Evolutionary conservation across 2,888 invertebrate genomes (phyloP).

Genomic region (Vannuccia rotundouncinata): DNA sequence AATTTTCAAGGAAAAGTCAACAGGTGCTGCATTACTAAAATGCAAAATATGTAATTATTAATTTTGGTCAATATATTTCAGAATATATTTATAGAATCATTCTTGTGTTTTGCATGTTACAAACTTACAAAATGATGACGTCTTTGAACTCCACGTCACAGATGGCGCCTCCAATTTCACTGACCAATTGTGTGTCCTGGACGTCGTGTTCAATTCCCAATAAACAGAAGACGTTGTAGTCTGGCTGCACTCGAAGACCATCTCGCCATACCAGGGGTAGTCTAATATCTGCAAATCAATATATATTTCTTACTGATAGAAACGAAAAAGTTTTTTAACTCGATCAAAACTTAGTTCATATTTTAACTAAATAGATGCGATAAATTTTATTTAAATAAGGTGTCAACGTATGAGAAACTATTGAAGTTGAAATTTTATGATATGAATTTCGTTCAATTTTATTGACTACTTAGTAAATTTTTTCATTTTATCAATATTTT

Average conservation of each 20-base stretch:
- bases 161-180: neutral
- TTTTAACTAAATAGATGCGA: no score
- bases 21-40: neutral
- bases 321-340: no score
- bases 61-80: neutral
- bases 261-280: neutral
- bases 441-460: no score
- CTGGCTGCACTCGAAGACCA: neutral
- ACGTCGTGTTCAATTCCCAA: neutral
- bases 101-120: no score
- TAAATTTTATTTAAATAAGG: no score
- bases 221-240: neutral
- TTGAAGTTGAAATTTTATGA: no score
- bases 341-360: no score
- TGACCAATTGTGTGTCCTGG: neutral
- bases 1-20: no score
- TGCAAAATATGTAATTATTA: neutral
- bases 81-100: neutral
- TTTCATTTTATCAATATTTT: no score
- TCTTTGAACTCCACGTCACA: neutral
- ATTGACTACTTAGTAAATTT: no score
- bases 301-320: no score
- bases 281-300: neutral
- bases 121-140: neutral
- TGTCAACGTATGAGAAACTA: no score